Evolutionary conservation across 2,113 vertebrate species (phyloP).

Genomic region (Muntiacus muntjak): DNA sequence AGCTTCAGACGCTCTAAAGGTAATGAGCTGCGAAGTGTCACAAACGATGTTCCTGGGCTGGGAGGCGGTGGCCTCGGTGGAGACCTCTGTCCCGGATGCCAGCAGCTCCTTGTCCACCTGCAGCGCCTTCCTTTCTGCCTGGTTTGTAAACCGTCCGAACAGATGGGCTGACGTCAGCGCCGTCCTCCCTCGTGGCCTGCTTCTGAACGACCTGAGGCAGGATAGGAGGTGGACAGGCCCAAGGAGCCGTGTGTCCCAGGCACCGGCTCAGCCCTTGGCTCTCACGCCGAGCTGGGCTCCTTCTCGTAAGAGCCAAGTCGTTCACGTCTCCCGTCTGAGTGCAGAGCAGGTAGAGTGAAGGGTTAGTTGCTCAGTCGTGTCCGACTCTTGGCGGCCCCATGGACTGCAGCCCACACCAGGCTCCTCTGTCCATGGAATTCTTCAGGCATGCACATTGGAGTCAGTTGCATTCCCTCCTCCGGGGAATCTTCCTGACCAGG

Average conservation of each 20-base stretch:
- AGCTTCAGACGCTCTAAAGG: accelerated
- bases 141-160: accelerated
- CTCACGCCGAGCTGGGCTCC: accelerated
- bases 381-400: background rate
- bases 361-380: background rate
- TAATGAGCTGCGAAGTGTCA: accelerated
- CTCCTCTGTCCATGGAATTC: background rate
- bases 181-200: too few relatives aligned
- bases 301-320: accelerated
- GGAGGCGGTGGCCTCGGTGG: accelerated
- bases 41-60: accelerated
- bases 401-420: background rate
- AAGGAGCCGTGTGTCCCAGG: accelerated
- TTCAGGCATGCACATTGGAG: background rate
- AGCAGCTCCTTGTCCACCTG: accelerated
- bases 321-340: accelerated
- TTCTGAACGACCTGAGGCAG: accelerated
- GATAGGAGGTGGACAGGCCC: background rate
- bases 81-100: background rate
- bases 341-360: accelerated
- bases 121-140: background rate
- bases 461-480: background rate
- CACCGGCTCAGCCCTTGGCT: accelerated
- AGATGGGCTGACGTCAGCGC: accelerated
- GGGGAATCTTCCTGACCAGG: background rate